Percentiles rank a stretch among this genome's conserved stretches.
Evolutionary conservation across 2,113 vertebrate species (phyloP).

Genomic region (Poecilia latipinna): DNA sequence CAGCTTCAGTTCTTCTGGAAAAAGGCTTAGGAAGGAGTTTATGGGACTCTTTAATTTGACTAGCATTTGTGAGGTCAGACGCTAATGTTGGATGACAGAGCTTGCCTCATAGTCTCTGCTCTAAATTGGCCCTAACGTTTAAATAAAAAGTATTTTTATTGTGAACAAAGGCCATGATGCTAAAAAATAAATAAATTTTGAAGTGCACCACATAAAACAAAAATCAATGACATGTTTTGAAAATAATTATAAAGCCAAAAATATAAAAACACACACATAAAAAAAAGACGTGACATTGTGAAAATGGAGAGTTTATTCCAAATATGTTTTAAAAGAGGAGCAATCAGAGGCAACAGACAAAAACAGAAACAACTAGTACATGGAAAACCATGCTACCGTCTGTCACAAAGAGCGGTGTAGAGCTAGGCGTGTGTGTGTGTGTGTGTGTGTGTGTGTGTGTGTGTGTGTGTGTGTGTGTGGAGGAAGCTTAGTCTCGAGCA

Average conservation of each 20-base stretch:
- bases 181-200: background rate
- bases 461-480: conserved; percentile 12
- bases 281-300: background rate
- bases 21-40: background rate
- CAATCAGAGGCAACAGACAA: background rate
- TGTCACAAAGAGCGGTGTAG: background rate
- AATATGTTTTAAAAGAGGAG: background rate
- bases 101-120: background rate
- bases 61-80: background rate
- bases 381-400: background rate
- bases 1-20: no score
- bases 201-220: background rate
- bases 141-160: background rate
- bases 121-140: background rate
- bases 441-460: conserved; percentile 11
- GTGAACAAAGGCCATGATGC: no score
- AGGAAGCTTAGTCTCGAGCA: conserved; percentile 52
- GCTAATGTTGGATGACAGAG: no score
- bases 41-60: background rate
- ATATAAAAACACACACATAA: no score
- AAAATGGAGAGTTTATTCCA: background rate
- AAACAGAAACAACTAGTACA: background rate
- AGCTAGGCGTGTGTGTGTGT: background rate
- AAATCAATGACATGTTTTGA: background rate
- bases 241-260: background rate